Evolutionary conservation across 2,113 vertebrate species (phyloP), one percentile per base, ranked within the genome.

Genomic region (Larimichthys polyactis): DNA sequence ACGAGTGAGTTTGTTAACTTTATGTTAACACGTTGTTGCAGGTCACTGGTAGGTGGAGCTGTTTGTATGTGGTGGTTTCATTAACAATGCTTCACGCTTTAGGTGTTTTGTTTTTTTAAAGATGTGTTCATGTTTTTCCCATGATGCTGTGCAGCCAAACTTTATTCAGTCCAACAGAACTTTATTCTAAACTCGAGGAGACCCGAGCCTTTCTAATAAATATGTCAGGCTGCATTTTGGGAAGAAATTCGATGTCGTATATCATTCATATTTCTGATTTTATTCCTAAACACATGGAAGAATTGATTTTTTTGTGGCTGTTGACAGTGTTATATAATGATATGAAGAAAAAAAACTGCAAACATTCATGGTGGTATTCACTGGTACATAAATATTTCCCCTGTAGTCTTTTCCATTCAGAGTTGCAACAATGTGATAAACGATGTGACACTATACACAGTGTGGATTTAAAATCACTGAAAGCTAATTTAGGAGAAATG

Each of bases 31-130:
- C 0, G 7, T 19, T 46, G 12, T 49, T 52, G 27, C 55, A 69
- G 79, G 16, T 19, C 15, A 44, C 46, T 76, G 58, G 71, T 43
- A 5, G 64, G 54, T 5, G 79, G 46, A 11, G 55, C 64, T 54
- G 16, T 22, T n/a, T 11, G 5, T 29, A 22, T 17, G 8, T 15
- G 40, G 11, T 27, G 24, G n/a, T 57, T 24, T 57, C 54, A 14
- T 57, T 17, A 20, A 16, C 51, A n/a, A 10, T 22, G 8, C 55
- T 4, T 11, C n/a, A 12, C n/a, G 15, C 2, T 46, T 46, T 7
- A 24, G 43, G 17, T 3, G 2, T 32, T 32, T 32, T 29, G n/a
- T n/a, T n/a, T n/a, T n/a, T n/a, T n/a, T n/a, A 3, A 29, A 29
- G 29, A 29, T 29, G 4, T 32, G 32, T 36, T 36, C 32, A 36